Conservation (phyloP, 2,113 vertebrate genomes). For the Agelaius tricolor region DNA sequence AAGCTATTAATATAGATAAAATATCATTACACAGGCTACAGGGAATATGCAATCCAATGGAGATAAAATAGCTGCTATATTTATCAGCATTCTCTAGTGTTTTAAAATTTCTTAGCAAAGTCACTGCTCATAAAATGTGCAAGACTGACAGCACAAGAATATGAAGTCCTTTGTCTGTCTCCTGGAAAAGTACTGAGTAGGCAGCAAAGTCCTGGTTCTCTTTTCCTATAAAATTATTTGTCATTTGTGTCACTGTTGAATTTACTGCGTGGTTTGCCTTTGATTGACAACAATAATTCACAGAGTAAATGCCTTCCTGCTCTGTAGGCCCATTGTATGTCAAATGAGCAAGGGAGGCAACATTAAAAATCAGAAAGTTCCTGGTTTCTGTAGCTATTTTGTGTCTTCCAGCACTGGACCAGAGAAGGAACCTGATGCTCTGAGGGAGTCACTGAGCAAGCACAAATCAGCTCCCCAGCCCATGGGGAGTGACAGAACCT, state of each 20-base stretch:
- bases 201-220: conserved; percentile 8
- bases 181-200: conserved; percentile 51
- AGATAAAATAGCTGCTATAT: conserved; percentile 49
- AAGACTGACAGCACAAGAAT: conserved; percentile 45
- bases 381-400: background rate
- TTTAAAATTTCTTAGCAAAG: conserved; percentile 29
- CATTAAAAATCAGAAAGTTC: background rate
- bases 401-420: background rate
- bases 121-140: background rate
- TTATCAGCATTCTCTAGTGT: conserved; percentile 25
- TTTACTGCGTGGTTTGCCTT: conserved; percentile 14
- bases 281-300: conserved; percentile 50
- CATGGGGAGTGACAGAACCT: rapidly evolving
- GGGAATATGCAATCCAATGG: background rate
- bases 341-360: background rate
- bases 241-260: conserved; percentile 14
- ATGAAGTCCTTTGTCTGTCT: conserved; percentile 31
- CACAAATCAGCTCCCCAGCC: background rate
- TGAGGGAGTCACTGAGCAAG: background rate
- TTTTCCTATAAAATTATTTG: conserved; percentile 50
- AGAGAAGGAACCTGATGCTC: background rate
- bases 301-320: background rate
- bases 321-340: background rate
- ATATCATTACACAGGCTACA: background rate
- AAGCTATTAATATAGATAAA: conserved; percentile 27